phyloP scores from a whole-genome alignment of 2,113 vertebrate species.

The Marmota flaviventris region DNA sequence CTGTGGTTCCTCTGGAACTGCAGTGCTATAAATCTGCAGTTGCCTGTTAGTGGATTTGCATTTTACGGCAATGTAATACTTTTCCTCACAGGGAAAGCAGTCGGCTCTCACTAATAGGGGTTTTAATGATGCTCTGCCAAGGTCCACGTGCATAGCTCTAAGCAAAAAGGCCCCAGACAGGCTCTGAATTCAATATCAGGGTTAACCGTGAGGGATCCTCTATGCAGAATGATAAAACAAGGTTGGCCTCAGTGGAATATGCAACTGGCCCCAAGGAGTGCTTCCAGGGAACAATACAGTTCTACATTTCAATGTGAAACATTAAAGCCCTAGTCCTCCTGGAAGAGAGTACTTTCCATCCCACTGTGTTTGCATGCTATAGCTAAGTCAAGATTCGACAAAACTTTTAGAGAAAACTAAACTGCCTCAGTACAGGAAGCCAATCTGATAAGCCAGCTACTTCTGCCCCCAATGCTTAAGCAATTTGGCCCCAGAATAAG shows the following conservation, averaged over 20 bases:
- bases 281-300: background rate
- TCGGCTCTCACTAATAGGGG: constrained; percentile 39
- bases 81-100: constrained; percentile 38
- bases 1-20: background rate
- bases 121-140: constrained; percentile 39
- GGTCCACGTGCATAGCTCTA: constrained; percentile 24
- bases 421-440: background rate
- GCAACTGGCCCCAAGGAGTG: background rate
- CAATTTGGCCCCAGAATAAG: constrained; percentile 38
- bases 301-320: background rate
- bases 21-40: constrained; percentile 18
- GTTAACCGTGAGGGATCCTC: constrained; percentile 6
- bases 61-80: constrained; percentile 52
- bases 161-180: constrained; percentile 49
- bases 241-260: background rate
- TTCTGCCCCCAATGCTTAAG: background rate
- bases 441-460: background rate
- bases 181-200: constrained; percentile 7
- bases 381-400: constrained; percentile 29
- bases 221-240: constrained; percentile 32
- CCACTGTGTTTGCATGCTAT: background rate
- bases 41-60: constrained; percentile 49
- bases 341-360: background rate
- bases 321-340: background rate
- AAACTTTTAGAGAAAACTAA: constrained; percentile 40